Percentiles rank a stretch among this genome's conserved stretches.
These are phyloP conservation scores for Heliconius melpomene DNA, from an alignment of 1,140 invertebrate genomes.

Conservation along the genomic window DNA sequence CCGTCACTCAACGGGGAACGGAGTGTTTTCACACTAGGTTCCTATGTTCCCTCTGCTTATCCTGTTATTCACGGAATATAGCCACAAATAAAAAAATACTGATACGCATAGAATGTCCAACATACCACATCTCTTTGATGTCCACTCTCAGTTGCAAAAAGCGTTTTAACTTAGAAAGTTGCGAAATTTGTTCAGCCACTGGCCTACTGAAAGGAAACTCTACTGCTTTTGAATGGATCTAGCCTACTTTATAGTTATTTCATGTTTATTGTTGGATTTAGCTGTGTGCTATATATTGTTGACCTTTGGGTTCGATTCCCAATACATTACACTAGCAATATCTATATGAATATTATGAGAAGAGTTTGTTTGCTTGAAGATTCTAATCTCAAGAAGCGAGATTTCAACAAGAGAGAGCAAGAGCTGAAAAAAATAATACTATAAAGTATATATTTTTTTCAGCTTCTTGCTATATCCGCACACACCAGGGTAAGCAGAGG, in stretches of 20 bases:
- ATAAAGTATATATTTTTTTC: too few relatives aligned
- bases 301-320: too few relatives aligned
- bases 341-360: background rate
- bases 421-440: too few relatives aligned
- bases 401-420: too few relatives aligned
- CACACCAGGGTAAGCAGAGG: too few relatives aligned
- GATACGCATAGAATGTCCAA: slow-evolving; percentile 22
- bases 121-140: slow-evolving; percentile 52
- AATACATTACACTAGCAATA: background rate
- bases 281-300: background rate
- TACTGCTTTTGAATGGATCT: background rate
- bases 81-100: background rate
- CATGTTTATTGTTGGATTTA: background rate
- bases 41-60: too few relatives aligned
- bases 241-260: slow-evolving; percentile 14
- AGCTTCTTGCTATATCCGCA: too few relatives aligned
- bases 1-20: too few relatives aligned
- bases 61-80: too few relatives aligned
- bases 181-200: slow-evolving; percentile 8
- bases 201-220: background rate
- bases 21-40: too few relatives aligned
- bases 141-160: slow-evolving; percentile 53
- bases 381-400: too few relatives aligned
- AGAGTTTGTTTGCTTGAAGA: too few relatives aligned
- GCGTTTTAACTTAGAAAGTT: slow-evolving; percentile 40